Evolutionary conservation across 2,888 invertebrate species (phyloP).

Genomic region (Acanthosoma haemorrhoidale): DNA sequence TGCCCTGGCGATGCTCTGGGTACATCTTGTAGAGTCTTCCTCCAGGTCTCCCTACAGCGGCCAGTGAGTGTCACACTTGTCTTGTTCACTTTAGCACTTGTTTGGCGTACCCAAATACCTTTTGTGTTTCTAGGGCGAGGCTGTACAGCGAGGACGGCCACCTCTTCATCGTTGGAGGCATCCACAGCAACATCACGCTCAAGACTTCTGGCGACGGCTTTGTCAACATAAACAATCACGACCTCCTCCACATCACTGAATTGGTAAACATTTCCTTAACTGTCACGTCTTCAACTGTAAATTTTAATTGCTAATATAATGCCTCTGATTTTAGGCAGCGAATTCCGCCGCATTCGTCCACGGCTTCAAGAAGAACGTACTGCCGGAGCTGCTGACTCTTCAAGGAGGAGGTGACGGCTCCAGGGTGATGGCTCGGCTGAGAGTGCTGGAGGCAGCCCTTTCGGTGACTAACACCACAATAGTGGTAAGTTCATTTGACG

Average conservation of each 20-base stretch:
- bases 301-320: too few species aligned
- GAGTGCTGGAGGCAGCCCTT: constrained; percentile 4
- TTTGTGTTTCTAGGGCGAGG: background rate
- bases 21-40: too few species aligned
- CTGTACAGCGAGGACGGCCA: constrained; percentile 63
- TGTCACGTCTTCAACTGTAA: too few species aligned
- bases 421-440: background rate
- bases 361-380: background rate
- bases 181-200: constrained; percentile 72
- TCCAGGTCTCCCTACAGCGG: too few species aligned
- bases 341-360: background rate
- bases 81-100: too few species aligned
- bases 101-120: background rate
- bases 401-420: background rate
- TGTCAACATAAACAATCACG: constrained; percentile 64
- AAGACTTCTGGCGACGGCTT: constrained; percentile 60
- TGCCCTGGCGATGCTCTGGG: too few species aligned
- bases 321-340: background rate
- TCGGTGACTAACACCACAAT: background rate
- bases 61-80: too few species aligned
- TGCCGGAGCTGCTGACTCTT: background rate
- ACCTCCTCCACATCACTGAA: constrained; percentile 54
- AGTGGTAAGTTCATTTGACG: background rate
- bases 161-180: constrained; percentile 70
- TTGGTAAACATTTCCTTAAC: constrained; percentile 45